Conservation (phyloP, 2,888 invertebrate genomes). For the Phyto melanocephala region DNA sequence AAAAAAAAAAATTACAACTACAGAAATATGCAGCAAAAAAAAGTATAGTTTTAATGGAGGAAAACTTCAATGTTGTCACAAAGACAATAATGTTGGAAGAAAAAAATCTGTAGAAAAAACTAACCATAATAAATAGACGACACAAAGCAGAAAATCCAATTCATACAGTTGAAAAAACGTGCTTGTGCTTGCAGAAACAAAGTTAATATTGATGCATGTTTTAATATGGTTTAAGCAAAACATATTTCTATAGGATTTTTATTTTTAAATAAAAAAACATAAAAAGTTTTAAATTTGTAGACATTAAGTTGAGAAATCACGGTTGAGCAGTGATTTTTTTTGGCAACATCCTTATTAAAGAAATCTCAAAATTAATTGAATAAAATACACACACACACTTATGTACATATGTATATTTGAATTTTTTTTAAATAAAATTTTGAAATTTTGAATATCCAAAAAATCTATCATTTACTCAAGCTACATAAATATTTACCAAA, state of each 20-base stretch:
- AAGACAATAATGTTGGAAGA: conserved; percentile 43
- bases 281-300: too few species aligned
- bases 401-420: too few species aligned
- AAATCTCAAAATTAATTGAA: too few species aligned
- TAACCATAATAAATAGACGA: neutral
- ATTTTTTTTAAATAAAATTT: too few species aligned
- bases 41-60: conserved; percentile 35
- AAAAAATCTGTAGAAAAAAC: conserved; percentile 1
- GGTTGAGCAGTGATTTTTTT: too few species aligned
- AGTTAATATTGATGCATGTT: neutral
- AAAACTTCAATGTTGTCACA: conserved; percentile 43
- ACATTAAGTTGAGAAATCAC: too few species aligned
- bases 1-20: neutral
- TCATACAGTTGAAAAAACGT: conserved; percentile 43
- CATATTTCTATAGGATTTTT: neutral
- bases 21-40: conserved; percentile 1
- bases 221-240: neutral
- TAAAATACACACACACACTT: too few species aligned
- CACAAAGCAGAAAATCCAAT: conserved; percentile 50
- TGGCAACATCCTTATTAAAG: too few species aligned
- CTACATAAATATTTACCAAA: too few species aligned
- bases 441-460: too few species aligned
- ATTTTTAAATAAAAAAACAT: too few species aligned
- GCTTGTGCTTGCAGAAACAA: conserved; percentile 20
- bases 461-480: too few species aligned